Conservation (phyloP, 2,888 invertebrate species). For the Melitaea athalia region DNA sequence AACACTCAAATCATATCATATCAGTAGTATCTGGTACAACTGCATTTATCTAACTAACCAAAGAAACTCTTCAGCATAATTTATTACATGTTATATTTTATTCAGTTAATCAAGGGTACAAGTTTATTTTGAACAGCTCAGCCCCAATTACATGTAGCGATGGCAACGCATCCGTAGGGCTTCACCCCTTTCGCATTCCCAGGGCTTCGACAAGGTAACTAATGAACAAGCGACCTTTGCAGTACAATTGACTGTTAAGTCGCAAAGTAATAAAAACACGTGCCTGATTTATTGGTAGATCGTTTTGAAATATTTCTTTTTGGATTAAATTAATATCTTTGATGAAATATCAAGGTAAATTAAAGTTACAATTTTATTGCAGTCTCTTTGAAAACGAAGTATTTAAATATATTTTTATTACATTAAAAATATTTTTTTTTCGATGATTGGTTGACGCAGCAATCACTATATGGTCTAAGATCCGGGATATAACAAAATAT, state of each 20-base stretch:
- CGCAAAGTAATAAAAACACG: constrained; percentile 14
- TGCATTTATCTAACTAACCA: too few relatives aligned
- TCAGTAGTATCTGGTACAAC: too few relatives aligned
- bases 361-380: too few relatives aligned
- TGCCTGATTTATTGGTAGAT: background rate
- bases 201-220: constrained; percentile 56
- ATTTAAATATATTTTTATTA: too few relatives aligned
- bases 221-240: constrained; percentile 40
- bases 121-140: constrained; percentile 21
- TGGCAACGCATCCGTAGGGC: constrained; percentile 47
- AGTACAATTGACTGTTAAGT: constrained; percentile 32
- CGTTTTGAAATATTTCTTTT: background rate
- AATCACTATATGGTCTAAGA: too few relatives aligned
- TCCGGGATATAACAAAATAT: too few relatives aligned
- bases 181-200: constrained; percentile 55
- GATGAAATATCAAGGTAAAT: background rate
- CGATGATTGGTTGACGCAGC: too few relatives aligned
- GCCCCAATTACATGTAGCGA: constrained; percentile 34
- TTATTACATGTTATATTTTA: constrained; percentile 2
- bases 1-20: too few relatives aligned
- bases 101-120: constrained; percentile 11
- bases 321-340: background rate
- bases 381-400: too few relatives aligned
- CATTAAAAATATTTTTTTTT: too few relatives aligned
- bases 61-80: background rate